Conservation (phyloP, 2,797 vertebrate species). For the Oryzias sinensis region DNA sequence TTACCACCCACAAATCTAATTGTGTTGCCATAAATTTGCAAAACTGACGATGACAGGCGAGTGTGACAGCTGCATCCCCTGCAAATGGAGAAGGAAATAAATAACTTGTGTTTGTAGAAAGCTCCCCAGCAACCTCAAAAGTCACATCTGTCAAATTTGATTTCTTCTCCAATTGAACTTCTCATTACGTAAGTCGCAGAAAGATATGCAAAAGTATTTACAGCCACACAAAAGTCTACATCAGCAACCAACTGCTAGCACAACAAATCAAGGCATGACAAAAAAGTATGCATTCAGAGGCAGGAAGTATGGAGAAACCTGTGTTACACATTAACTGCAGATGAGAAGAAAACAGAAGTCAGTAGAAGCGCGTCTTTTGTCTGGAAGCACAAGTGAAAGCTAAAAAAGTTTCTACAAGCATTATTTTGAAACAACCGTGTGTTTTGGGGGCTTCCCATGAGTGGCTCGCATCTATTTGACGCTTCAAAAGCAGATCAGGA, state of each 20-base stretch:
- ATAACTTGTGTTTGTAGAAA: background rate
- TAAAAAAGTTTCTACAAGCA: constrained; percentile 3
- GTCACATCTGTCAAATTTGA: background rate
- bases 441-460: constrained; percentile 9
- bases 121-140: background rate
- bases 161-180: background rate
- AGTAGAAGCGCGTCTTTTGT: constrained; percentile 7
- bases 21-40: constrained; percentile 1
- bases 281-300: background rate
- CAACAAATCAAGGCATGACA: background rate
- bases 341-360: background rate
- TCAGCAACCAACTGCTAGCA: background rate
- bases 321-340: background rate
- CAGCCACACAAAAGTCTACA: no score
- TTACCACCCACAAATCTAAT: constrained; percentile 29
- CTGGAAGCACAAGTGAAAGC: constrained; percentile 29
- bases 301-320: background rate
- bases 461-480: constrained; percentile 2
- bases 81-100: constrained; percentile 2
- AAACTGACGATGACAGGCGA: background rate
- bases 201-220: no score
- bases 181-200: no score
- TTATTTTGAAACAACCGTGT: constrained; percentile 12
- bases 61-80: background rate
- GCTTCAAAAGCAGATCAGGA: background rate